phyloP scores from a whole-genome alignment of 2,797 vertebrate species.

The Mus spretus region DNA sequence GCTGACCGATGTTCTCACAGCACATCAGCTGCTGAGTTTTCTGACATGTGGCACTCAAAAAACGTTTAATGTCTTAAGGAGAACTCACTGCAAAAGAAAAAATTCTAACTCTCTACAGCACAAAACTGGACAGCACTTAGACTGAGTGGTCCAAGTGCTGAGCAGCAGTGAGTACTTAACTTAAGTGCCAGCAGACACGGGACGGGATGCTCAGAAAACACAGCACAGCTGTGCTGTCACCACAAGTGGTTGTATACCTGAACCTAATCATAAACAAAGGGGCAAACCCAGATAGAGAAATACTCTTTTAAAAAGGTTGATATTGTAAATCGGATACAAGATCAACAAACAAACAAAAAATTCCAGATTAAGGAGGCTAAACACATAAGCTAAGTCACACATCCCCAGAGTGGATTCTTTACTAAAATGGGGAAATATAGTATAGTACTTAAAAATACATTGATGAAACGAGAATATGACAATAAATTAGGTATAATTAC shows the following conservation, averaged over 20 bases:
- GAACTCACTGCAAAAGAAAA: neutral
- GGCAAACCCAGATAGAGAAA: neutral
- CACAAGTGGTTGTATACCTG: neutral
- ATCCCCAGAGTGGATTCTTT: neutral
- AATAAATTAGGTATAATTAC: neutral
- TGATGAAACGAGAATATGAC: neutral
- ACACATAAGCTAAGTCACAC: neutral
- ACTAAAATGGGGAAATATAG: neutral
- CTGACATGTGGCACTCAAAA: neutral
- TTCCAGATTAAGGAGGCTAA: neutral
- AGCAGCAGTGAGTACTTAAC: too few relatives aligned
- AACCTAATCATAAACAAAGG: neutral
- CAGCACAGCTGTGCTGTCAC: neutral
- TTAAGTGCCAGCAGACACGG: neutral
- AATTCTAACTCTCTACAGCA: neutral
- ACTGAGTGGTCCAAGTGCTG: neutral
- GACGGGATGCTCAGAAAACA: neutral
- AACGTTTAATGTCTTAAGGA: neutral
- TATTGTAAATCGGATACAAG: neutral
- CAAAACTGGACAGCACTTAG: neutral
- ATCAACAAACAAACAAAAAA: neutral
- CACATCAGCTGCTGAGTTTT: neutral
- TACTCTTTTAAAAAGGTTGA: neutral
- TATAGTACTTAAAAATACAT: neutral
- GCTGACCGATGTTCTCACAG: neutral